phyloP scores from a whole-genome alignment of 92 coral and sea anemone species.

The Plumapathes pennacea region DNA sequence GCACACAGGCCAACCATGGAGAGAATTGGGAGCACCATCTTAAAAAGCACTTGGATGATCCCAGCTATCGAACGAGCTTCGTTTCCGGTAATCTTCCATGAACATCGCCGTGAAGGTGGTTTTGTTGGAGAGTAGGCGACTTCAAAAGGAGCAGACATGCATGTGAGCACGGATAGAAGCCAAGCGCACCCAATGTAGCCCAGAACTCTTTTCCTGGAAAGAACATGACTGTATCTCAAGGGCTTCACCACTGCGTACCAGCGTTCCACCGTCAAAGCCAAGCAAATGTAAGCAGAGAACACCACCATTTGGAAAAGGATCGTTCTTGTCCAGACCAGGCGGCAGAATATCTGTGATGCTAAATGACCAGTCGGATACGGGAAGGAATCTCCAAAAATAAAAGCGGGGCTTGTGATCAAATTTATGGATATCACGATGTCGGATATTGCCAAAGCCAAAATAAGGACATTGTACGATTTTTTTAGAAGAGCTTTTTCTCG shows the following conservation, averaged over 20 bases:
- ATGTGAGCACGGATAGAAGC: conserved; percentile 53
- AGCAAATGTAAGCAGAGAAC: conserved; percentile 69
- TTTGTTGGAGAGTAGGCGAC: conserved; percentile 15
- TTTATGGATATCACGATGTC: conserved; percentile 5
- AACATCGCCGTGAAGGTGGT: conserved; percentile 22
- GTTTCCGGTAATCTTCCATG: conserved; percentile 9
- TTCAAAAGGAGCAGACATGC: conserved; percentile 7
- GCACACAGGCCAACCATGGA: conserved; percentile 10
- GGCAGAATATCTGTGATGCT: conserved; percentile 64
- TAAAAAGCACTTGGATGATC: conserved; percentile 12
- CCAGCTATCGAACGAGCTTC: conserved; percentile 4
- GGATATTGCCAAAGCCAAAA: conserved; percentile 12
- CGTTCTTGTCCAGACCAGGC: conserved; percentile 61
- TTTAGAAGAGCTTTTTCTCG: conserved; percentile 17
- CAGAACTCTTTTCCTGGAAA: conserved; percentile 41
- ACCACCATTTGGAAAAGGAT: conserved; percentile 64
- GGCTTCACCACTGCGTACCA: conserved; percentile 88
- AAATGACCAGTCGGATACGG: conserved; percentile 18
- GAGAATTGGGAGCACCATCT: conserved; percentile 13
- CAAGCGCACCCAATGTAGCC: conserved; percentile 53
- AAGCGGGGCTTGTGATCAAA: conserved; percentile 20
- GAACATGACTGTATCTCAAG: conserved; percentile 47
- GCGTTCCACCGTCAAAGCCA: conserved; percentile 79
- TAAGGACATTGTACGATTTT: conserved; percentile 12
- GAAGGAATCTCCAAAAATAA: conserved; percentile 23